Evolutionary conservation across 2,888 invertebrate genomes (phyloP).

Genomic region (Iselma pallidipennis): DNA sequence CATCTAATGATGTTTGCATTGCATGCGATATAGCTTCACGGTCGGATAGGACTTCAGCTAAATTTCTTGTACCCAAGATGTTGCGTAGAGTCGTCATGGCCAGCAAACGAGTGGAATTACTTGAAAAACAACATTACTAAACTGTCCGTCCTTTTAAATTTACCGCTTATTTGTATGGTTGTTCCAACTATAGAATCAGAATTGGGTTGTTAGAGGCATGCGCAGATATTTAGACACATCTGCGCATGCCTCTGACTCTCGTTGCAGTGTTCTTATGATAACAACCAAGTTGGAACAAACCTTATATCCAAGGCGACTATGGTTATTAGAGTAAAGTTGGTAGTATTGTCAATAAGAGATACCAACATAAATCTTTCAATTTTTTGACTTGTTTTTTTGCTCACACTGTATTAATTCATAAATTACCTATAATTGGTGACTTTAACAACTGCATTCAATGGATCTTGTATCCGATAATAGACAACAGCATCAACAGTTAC

Average conservation of each 20-base stretch:
- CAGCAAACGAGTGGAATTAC: constrained; percentile 79
- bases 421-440: constrained; percentile 74
- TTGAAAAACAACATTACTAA: constrained; percentile 52
- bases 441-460: constrained; percentile 73
- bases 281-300: too few species aligned
- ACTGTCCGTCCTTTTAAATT: too few species aligned
- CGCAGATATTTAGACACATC: too few species aligned
- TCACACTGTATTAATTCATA: not conserved
- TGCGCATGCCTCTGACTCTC: too few species aligned
- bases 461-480: constrained; percentile 80
- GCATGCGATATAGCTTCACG: constrained; percentile 88
- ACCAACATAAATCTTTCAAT: too few species aligned
- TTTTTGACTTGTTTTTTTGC: constrained; percentile 1
- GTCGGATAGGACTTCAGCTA: constrained; percentile 90
- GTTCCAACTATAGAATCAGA: too few species aligned
- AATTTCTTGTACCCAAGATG: constrained; percentile 88
- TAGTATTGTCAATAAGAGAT: too few species aligned
- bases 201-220: too few species aligned
- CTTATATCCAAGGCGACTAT: too few species aligned
- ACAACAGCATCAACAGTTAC: constrained; percentile 92
- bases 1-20: constrained; percentile 85
- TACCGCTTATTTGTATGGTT: too few species aligned
- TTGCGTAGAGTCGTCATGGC: constrained; percentile 87
- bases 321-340: too few species aligned
- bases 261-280: too few species aligned